Base-by-base conservation (phyloP, 2,888 invertebrate species). In the Synergus umbraculus region DNA sequence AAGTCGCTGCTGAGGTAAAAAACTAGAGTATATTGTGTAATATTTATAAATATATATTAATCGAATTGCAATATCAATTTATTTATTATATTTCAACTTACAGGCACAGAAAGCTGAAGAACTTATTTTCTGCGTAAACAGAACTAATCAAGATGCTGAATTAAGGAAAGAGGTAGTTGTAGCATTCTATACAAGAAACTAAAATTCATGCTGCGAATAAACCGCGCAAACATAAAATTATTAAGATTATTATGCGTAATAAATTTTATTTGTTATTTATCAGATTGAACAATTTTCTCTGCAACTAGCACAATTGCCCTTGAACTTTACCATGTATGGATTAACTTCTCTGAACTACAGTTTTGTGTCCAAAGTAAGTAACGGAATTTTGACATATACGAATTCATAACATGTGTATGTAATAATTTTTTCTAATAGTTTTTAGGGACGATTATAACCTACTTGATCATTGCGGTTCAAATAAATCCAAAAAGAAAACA, bases 261-360 rank as follows among this genome's bases (percentile, higher is more conserved):
- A 0, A n/a, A n/a, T n/a, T 54, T 8, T 54, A 54, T 54, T 54
- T 5, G n/a, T 54, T 54, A n/a, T 66, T 22, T 78, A 67, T 10
- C 46, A 85, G 81, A 78, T 81, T 43, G 81, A 82, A 15, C 84
- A 85, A 54, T 84, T 87, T 58, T 84, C 85, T 22, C 43, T 85
- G 41, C 87, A 87, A 83, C 79, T 87, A 41, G 69, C 84, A 44
- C 83, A 85, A 43, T 82, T 83, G 64, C 84, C 86, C 2, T 49
- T 87, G 22, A 41, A 44, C 37, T 85, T 87, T 37, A 76, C 82
- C 15, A 83, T 85, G 41, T 82, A 81, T 78, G 85, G 85, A 29
- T 82, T 87, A 49, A 79, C 83, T 3, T 79, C 67, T 8, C 76
- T 87, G 9, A 84, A 84, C 46, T 82, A 84, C n/a, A 29, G 18